Base-by-base conservation (phyloP, 37 sponge, comb jelly and placozoan genomes). In the Oopsacas minuta region DNA sequence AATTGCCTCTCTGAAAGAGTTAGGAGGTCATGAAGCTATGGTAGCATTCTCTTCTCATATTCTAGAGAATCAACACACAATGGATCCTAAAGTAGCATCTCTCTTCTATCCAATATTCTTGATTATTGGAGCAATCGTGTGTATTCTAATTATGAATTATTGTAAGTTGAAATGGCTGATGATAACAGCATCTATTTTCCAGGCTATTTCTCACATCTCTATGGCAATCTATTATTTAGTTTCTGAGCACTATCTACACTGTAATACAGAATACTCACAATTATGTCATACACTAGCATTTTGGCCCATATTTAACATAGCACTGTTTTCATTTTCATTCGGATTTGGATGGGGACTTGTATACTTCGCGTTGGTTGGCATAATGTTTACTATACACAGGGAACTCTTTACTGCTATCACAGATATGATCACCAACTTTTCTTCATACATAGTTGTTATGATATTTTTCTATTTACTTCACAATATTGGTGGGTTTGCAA, bases 81-180 rank as follows among this genome's bases (percentile, higher is more conserved):
- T 61, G 75, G 75, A 61, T 61, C 75, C 75, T 12, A 61, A 61
- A 61, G 75, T 61, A n/a, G 75, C 75, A 61, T 61, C 75, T 61
- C 75, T 61, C 75, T 61, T 61, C 75, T 61, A 61, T 61, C 75
- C 75, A 61, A 61, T n/a, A 61, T 61, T 61, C 75, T 12, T 61
- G 1, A 61, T 61, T 32, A 34, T 34, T 25, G 75, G 75, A 10
- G 75, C 75, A 61, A 61, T 61, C 75, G 75, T 61, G 5, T 61
- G 32, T 25, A 61, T 61, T 5, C 22, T 3, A 32, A 61, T 61
- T 61, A 5, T 61, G 3, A 61, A 61, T 3, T 61, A 25, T 12
- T 61, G 75, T 12, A 61, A 61, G 30, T 12, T 61, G 17, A 61
- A 61, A 61, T 61, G 75, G 75, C 75, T 61, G 5, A 3, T 61